Evolutionary conservation across 2,113 vertebrate genomes (phyloP), one percentile per base, ranked within the genome.

Genomic region (Rhabdornis inornatus): DNA sequence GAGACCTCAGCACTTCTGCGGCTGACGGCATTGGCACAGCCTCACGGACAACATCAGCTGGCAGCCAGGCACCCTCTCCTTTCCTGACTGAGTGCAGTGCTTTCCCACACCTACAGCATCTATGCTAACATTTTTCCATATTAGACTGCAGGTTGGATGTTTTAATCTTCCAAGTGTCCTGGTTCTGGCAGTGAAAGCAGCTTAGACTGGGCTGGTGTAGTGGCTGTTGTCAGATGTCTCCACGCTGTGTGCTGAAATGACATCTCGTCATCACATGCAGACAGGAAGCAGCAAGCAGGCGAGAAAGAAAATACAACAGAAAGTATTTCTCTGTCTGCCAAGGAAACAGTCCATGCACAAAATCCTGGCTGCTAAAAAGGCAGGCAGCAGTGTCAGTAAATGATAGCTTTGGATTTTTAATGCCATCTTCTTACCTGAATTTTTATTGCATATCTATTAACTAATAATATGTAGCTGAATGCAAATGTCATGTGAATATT

Each of bases 221-320:
- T 37, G 94, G 87, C 93, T 95, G 87, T 74, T 95, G 94, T 95
- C 94, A 97, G 93, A 53, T 61, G 25, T 83, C 91, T 95, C 87
- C 78, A 5, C 0, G 15, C 89, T 53, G 56, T 37, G 74, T 1
- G 27, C 47, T 69, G 89, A 92, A 89, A 69, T 95, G 94, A 92
- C 89, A 95, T 86, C 90, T 85, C 47, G 0, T 94, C 96, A 95
- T 59, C 87, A 77, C 92, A 90, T n/a, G 55, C 66, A 95, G 95
- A 81, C 85, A 96, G 71, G 94, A 93, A 95, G 90, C 94, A 95
- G 93, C 85, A 76, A 94, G 90, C 30, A 90, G 75, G 82, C 19
- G 2, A 92, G 87, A 94, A 88, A 70, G 87, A 90, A 96, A 95
- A 95, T 88, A 94, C 40, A 96, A 95, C 70, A 87, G 76, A 90